A percentile compares a stretch with the other conserved stretches of the same genome.
Conservation (phyloP, 2,888 invertebrate species). For the Hedychridium roseum region DNA sequence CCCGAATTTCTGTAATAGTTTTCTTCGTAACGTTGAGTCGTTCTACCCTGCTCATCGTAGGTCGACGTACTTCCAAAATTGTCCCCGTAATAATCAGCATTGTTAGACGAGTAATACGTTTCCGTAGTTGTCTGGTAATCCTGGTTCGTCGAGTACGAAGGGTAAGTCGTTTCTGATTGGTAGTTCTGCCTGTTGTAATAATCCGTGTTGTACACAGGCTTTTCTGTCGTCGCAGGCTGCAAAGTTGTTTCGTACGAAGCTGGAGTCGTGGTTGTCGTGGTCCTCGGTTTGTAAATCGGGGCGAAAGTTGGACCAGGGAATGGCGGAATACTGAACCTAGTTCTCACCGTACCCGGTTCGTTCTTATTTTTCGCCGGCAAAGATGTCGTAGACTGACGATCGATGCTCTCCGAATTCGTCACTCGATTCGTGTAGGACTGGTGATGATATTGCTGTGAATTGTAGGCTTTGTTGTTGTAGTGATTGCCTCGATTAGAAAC, state of each 20-base stretch:
- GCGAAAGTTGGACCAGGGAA: slow-evolving; percentile 51
- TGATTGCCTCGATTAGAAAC: slow-evolving; percentile 65
- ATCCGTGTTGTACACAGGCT: slow-evolving; percentile 24
- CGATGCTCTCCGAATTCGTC: slow-evolving; percentile 18
- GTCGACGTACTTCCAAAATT: neutral
- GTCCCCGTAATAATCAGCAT: slow-evolving; percentile 1
- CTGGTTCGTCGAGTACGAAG: slow-evolving; percentile 27
- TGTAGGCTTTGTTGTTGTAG: slow-evolving; percentile 38
- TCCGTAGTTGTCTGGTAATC: slow-evolving; percentile 31
- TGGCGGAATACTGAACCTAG: slow-evolving; percentile 42
- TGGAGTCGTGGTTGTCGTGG: slow-evolving; percentile 38
- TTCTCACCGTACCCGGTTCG: slow-evolving; percentile 55
- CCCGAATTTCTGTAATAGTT: too few species aligned
- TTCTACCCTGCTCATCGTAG: too few species aligned
- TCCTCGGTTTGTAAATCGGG: slow-evolving; percentile 51
- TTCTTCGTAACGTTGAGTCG: too few species aligned
- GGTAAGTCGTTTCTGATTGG: slow-evolving; percentile 34
- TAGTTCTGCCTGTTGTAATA: slow-evolving; percentile 34
- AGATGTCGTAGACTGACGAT: slow-evolving; percentile 6
- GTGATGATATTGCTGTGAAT: slow-evolving; percentile 30
- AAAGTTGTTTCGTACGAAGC: slow-evolving; percentile 35
- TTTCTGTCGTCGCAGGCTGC: slow-evolving; percentile 25
- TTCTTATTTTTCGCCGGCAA: slow-evolving; percentile 53
- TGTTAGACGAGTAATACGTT: slow-evolving; percentile 12
- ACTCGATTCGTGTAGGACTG: slow-evolving; percentile 37